These are phyloP conservation scores for Amphiprion ocellaris DNA, from an alignment of 2,113 vertebrate species.

Conservation along the genomic window DNA sequence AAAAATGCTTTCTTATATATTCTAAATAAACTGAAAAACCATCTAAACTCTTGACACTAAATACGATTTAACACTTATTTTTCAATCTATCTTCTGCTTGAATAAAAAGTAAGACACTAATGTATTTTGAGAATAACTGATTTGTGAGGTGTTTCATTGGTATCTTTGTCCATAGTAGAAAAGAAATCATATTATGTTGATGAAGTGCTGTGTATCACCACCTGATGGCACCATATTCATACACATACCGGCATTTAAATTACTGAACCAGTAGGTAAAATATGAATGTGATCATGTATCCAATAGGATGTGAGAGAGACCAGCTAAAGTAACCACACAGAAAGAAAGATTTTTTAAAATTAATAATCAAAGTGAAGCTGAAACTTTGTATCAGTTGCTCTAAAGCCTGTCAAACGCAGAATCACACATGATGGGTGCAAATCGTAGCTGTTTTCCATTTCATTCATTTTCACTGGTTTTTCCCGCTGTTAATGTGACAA, in stretches of 20 bases:
- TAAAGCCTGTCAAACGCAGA: neutral
- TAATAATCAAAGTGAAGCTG: neutral
- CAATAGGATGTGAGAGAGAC: neutral
- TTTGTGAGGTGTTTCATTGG: no score
- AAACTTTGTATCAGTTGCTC: neutral
- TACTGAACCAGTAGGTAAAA: neutral
- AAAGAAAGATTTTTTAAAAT: neutral
- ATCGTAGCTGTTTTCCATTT: neutral
- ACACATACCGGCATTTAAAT: neutral
- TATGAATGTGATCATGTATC: neutral
- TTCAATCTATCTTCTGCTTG: no score
- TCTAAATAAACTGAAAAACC: conserved; percentile 28
- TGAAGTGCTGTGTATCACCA: conserved; percentile 8
- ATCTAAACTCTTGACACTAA: neutral
- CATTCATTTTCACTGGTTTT: no score
- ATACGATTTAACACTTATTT: no score
- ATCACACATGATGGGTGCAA: neutral
- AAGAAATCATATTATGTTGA: neutral
- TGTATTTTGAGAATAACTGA: no score
- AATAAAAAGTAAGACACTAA: no score
- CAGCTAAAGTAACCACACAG: accelerated
- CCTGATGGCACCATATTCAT: conserved; percentile 33
- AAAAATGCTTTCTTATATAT: neutral
- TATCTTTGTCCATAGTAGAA: no score
- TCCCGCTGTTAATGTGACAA: no score